A percentile compares a stretch with the other conserved stretches of the same genome.
Conservation (phyloP, 2,888 invertebrate genomes). For the Criorhina ranunculi region DNA sequence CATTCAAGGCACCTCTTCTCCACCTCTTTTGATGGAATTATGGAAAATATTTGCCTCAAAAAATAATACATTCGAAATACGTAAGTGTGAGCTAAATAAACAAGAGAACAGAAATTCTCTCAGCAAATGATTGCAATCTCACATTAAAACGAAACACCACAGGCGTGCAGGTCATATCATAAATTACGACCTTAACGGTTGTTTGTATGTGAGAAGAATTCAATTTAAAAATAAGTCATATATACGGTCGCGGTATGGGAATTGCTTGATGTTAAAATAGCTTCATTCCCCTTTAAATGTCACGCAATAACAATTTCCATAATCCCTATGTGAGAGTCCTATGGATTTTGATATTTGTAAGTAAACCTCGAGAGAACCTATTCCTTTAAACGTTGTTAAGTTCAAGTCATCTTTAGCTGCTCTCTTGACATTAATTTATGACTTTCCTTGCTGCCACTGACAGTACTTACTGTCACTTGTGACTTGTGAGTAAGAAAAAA, state of each 20-base stretch:
- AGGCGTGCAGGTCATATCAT: conserved; percentile 15
- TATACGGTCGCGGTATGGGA: conserved; percentile 15
- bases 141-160: conserved; percentile 8
- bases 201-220: conserved; percentile 16
- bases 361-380: too few species aligned
- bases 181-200: conserved; percentile 11
- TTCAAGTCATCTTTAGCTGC: too few species aligned
- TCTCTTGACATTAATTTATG: too few species aligned
- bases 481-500: neutral
- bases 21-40: conserved; percentile 19
- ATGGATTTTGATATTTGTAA: neutral
- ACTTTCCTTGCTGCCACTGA: neutral
- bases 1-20: conserved; percentile 6
- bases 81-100: neutral
- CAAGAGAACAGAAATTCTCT: conserved; percentile 43
- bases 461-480: neutral
- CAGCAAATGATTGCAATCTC: conserved; percentile 46
- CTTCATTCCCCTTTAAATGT: conserved; percentile 7
- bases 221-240: conserved; percentile 15
- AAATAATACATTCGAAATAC: conserved; percentile 9
- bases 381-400: too few species aligned
- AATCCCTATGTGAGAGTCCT: conserved; percentile 8
- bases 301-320: conserved; percentile 44
- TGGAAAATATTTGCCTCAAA: conserved; percentile 34
- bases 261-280: conserved; percentile 26